These are phyloP conservation scores for Crotalus horridus DNA, from an alignment of 2,113 vertebrate genomes.

Conservation along the genomic window DNA sequence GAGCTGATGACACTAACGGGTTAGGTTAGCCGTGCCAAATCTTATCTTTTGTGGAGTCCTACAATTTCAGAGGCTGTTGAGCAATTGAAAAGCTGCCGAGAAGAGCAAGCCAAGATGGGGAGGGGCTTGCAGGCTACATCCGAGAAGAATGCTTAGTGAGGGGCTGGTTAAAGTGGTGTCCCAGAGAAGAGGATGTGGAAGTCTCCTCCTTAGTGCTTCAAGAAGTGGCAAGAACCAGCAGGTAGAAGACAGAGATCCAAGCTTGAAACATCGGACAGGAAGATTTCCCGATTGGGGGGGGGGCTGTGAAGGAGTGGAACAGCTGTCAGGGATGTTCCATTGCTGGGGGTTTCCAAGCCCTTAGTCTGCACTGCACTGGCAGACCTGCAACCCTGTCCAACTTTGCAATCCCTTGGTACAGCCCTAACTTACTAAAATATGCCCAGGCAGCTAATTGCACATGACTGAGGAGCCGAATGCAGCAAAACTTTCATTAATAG, in stretches of 20 bases:
- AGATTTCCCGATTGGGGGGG: background rate
- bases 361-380: background rate
- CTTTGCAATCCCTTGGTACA: background rate
- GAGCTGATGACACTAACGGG: background rate
- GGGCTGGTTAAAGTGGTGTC: background rate
- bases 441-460: background rate
- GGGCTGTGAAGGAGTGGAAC: background rate
- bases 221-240: background rate
- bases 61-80: background rate
- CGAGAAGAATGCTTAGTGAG: background rate
- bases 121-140: background rate
- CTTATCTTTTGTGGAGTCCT: background rate
- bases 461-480: background rate
- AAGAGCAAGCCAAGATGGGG: background rate
- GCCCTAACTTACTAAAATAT: background rate
- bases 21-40: background rate
- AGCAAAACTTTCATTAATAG: background rate
- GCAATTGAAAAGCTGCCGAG: background rate
- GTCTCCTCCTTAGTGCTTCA: background rate
- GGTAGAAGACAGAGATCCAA: background rate
- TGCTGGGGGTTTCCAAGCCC: background rate
- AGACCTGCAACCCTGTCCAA: background rate
- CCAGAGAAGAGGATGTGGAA: background rate
- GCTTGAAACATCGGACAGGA: rapidly evolving
- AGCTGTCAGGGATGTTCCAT: background rate